Conservation (phyloP, 1,140 invertebrate genomes). For the Idris sp. region DNA sequence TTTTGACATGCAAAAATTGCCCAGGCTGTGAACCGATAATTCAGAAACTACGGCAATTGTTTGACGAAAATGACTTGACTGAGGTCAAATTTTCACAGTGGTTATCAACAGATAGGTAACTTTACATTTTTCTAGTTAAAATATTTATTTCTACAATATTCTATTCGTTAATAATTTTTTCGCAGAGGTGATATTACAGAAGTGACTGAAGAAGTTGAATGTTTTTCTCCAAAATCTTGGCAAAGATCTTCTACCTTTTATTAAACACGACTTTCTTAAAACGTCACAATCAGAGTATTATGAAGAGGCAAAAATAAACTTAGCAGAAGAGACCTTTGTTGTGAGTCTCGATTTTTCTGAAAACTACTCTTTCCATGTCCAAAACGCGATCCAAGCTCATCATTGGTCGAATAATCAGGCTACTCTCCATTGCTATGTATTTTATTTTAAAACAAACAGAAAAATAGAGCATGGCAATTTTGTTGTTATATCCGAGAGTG, state of each 20-base stretch:
- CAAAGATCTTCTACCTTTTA: neutral
- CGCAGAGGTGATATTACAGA: constrained; percentile 4
- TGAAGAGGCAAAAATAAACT: neutral
- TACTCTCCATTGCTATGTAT: constrained; percentile 61
- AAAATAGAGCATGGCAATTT: constrained; percentile 28
- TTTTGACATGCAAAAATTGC: constrained; percentile 12
- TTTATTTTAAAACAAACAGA: constrained; percentile 26
- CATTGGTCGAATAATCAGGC: constrained; percentile 51
- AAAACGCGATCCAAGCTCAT: constrained; percentile 48
- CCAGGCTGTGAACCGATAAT: constrained; percentile 2
- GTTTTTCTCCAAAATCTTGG: constrained; percentile 2
- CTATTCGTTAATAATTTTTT: neutral
- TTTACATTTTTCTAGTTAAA: neutral
- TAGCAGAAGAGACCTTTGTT: constrained; percentile 4
- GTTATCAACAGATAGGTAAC: constrained; percentile 4
- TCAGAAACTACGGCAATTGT: constrained; percentile 6
- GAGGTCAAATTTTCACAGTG: constrained; percentile 3
- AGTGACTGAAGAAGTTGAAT: constrained; percentile 6
- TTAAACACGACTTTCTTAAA: constrained; percentile 8
- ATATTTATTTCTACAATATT: neutral
- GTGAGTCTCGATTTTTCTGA: constrained; percentile 8
- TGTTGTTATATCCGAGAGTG: constrained; percentile 39
- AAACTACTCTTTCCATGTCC: constrained; percentile 57
- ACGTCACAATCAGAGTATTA: neutral
- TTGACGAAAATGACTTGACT: neutral